Percentiles rank a stretch among this genome's conserved stretches.
Evolutionary conservation across 2,888 invertebrate genomes (phyloP).

Genomic region (Oscheius sp.): DNA sequence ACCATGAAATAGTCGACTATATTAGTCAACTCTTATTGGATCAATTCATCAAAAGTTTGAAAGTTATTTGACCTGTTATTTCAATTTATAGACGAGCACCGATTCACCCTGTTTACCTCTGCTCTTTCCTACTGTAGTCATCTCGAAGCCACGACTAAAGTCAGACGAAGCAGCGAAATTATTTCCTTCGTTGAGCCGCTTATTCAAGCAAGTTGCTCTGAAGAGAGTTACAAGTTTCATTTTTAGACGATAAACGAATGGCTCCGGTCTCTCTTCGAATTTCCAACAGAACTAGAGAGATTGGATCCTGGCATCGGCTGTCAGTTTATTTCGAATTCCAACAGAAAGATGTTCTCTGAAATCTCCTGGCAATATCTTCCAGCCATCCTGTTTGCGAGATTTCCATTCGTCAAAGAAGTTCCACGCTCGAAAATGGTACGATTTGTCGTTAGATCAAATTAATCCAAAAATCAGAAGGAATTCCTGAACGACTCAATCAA

Average conservation of each 20-base stretch:
- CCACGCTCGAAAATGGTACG: constrained; percentile 10
- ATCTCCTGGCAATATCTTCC: background rate
- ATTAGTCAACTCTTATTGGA: background rate
- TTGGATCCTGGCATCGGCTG: constrained; percentile 14
- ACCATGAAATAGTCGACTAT: constrained; percentile 8
- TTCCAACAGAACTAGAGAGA: background rate
- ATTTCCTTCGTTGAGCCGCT: background rate
- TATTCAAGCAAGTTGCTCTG: background rate
- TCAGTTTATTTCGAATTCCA: background rate
- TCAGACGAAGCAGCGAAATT: background rate
- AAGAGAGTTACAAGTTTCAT: background rate
- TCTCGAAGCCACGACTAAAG: background rate
- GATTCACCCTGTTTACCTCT: background rate
- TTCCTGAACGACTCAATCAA: background rate
- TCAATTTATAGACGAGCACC: background rate
- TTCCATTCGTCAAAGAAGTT: constrained; percentile 3
- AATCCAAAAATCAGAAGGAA: background rate
- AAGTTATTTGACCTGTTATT: background rate
- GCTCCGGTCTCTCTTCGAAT: background rate
- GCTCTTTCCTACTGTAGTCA: background rate
- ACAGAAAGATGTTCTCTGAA: background rate
- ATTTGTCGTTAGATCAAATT: background rate
- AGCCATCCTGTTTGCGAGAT: constrained; percentile 2
- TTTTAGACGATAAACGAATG: constrained; percentile 20
- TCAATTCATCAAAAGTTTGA: background rate